Conservation (phyloP, 2,888 invertebrate species). For the Galeruca laticollis region DNA sequence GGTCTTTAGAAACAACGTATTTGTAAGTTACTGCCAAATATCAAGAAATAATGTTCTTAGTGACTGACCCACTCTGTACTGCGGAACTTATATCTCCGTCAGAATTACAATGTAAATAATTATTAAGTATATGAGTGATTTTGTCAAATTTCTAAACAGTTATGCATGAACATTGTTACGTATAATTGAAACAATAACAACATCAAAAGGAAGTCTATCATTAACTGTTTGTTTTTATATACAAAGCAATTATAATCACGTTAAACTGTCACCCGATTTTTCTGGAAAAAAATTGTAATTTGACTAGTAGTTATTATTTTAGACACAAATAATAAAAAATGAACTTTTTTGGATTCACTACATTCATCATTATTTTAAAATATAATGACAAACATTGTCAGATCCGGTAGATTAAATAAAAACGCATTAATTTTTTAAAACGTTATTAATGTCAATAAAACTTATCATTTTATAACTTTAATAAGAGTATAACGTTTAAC, state of each 20-base stretch:
- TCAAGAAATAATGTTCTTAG: no score
- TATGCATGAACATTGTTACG: not conserved
- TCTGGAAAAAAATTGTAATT: not conserved
- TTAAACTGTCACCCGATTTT: not conserved
- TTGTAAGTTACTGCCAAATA: no score
- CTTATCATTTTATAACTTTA: no score
- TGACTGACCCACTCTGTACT: no score
- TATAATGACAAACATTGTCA: not conserved
- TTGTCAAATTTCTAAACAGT: not conserved
- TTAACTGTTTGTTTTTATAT: slow-evolving; percentile 4
- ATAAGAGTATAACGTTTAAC: no score
- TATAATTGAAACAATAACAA: not conserved
- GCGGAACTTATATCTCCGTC: no score
- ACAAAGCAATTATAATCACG: not conserved
- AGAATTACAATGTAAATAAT: no score
- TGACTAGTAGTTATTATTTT: not conserved
- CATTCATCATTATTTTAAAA: not conserved
- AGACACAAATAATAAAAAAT: not conserved
- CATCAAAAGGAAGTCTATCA: not conserved
- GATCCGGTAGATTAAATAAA: not conserved
- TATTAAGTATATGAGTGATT: no score
- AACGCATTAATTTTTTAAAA: no score
- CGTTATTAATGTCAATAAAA: no score
- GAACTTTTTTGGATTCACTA: not conserved
- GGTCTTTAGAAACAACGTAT: no score